Base-by-base conservation (phyloP, 1,140 invertebrate species). In the Idris sp. region DNA sequence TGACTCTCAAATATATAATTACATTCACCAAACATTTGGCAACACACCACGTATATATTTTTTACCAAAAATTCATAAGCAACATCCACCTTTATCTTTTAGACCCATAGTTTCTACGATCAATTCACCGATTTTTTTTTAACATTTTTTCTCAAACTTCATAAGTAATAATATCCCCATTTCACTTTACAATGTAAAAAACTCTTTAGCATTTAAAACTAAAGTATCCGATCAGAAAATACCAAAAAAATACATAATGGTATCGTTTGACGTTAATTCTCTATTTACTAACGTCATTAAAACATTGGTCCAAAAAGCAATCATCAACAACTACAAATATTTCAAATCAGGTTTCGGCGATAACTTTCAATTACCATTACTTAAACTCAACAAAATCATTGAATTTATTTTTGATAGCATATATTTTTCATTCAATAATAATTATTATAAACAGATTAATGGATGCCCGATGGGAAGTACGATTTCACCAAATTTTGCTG, bases 201-300 rank as follows among this genome's bases (percentile, higher is more conserved):
- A 49, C 10, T 49, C 46, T 30, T 11, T 22, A 11, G 9, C 1
- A 19, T 44, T 58, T 26, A 44, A 10, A 33, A n/a, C 35, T 8
- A 9, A 41, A 25, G 14, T 43, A n/a, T n/a, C 8, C 5, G 19
- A 44, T 3, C 0, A 33, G 5, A 25, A 3, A 6, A 8, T 58
- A 1, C 40, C 53, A 43, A 0, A 22, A 8, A 18, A 58, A 18
- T 14, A 35, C n/a, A 25, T 44, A 6, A 22, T 44, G 38, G 25
- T 58, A 9, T 58, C 40, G 8, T 25, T 58, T 10, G 53, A 58
- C 18, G 53, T 58, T n/a, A 43, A 5, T 8, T 33, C 40, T 4
- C 9, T 58, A 0, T 58, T 35, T 25, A 58, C 53, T 18, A 58
- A 58, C 26, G 18, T 58, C 0, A 31, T 18, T 15, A 35, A 33